Evolutionary conservation across 2,113 vertebrate species (phyloP), one percentile per base, ranked within the genome.

Genomic region (Eulacestoma nigropectus): DNA sequence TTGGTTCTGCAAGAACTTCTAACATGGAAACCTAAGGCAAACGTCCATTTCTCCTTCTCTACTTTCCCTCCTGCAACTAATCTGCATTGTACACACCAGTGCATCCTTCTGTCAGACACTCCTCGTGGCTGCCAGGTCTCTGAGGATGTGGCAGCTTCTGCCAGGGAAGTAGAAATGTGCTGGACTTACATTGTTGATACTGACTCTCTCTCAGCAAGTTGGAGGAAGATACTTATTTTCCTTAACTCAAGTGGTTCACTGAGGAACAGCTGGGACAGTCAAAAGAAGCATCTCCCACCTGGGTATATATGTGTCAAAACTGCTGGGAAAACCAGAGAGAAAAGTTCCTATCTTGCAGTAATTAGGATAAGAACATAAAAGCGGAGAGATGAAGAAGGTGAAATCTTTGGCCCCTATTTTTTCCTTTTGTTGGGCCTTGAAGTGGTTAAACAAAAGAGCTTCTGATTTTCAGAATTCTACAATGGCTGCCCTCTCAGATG

Each of bases 1-100:
- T 74, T 50, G 39, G 42, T 70, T 95, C 30, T 55, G 78, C 50
- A 70, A 91, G 67, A 87, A 63, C 53, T 89, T 93, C 60, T 68
- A 46, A 57, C 4, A 4, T 27, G 35, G 39, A 77, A 12, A 49
- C 60, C 44, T 63, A 77, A 90, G 42, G 63, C 26, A 80, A 95
- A 65, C 0, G 0, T 65, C 29, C 5, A 1, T 59, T 77, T 33
- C 35, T 74, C 12, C 55, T 84, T 50, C 33, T 60, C 32, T 46
- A 53, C 65, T 82, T 86, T 59, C 30, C 26, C 55, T 83, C 60
- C 64, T 81, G 41, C 39, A 52, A 49, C 30, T 41, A 53, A 63
- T 52, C 44, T 42, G 37, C 63, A 30, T n/a, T 86, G n/a, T 59
- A 67, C 23, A 82, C 8, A 33, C 4, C 32, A 32, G 77, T 33